phyloP scores from a whole-genome alignment of 2,797 vertebrate genomes.

The Apodemus agrarius region DNA sequence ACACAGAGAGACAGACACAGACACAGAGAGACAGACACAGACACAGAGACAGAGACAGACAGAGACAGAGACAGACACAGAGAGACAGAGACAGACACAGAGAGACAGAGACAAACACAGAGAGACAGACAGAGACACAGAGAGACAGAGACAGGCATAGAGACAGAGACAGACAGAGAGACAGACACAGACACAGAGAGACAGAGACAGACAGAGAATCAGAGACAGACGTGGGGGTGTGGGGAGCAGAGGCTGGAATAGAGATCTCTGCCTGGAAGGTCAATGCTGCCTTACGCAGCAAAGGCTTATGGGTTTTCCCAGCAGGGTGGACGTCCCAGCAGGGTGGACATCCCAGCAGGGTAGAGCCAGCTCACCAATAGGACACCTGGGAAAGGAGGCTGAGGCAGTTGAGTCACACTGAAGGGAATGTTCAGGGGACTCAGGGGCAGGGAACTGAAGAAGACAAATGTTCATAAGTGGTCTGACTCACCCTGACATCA shows the following conservation, averaged over 20 bases:
- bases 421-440: neutral
- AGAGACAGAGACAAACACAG: neutral
- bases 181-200: neutral
- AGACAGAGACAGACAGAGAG: too few species aligned
- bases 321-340: neutral
- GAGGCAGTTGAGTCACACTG: neutral
- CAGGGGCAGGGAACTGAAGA: neutral
- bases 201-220: neutral
- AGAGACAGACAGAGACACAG: neutral
- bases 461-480: neutral
- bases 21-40: too few species aligned
- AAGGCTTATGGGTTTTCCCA: neutral
- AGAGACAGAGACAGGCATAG: neutral
- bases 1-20: too few species aligned
- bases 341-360: neutral
- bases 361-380: neutral
- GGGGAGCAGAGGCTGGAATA: neutral
- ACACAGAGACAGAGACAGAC: too few species aligned
- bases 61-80: neutral
- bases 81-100: neutral
- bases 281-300: neutral
- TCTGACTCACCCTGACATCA: conserved; percentile 33
- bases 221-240: neutral
- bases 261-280: neutral
- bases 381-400: neutral